Base-by-base conservation (phyloP, 2,797 vertebrate genomes). In the Micrastur ruficollis region DNA sequence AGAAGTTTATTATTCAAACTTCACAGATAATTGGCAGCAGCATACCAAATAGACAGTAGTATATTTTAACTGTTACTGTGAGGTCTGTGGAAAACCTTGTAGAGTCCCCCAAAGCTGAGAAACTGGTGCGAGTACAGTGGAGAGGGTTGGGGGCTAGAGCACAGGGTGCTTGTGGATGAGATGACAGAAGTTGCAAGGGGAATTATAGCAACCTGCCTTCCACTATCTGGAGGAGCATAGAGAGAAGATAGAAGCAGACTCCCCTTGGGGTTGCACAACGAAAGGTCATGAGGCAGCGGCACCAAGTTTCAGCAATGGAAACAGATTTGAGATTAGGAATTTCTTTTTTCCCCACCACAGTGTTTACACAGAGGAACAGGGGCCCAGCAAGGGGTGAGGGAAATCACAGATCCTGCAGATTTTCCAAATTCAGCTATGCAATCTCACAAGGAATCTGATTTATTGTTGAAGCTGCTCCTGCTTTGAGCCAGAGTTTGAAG, bases 171-270 rank as follows among this genome's bases (percentile, higher is more conserved):
- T 36, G 14, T 36, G n/a, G 26, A 6, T 56, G n/a, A 8, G 36
- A 46, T 74, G 72, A 42, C 19, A 81, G 34, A n/a, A 47, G 4
- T 1, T 47, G 4, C 9, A 53, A 59, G 2, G 25, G 25, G 13
- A 80, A 52, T 87, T 49, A 9, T 7, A 78, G 19, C 4, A 90
- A 49, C 12, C 8, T 71, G 70, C 40, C 5, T 70, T 72, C 42
- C 34, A 16, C 13, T 36, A 26, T 49, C 21, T 70, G 0, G 0
- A 0, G 29, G 0, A 0, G 5, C 25, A 14, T 0, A 1, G 17
- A 19, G 44, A 34, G 73, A 67, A 74, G 27, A 14, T 9, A 61
- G 31, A 75, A 67, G 6, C 2, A 61, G 36, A 16, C 1, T 14
- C 34, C 29, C 81, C 47, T 47, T 27, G 18, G 22, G 23, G 7